A percentile compares a stretch with the other conserved stretches of the same genome.
Conservation (phyloP, 2,888 invertebrate species). For the Morpho helenor region DNA sequence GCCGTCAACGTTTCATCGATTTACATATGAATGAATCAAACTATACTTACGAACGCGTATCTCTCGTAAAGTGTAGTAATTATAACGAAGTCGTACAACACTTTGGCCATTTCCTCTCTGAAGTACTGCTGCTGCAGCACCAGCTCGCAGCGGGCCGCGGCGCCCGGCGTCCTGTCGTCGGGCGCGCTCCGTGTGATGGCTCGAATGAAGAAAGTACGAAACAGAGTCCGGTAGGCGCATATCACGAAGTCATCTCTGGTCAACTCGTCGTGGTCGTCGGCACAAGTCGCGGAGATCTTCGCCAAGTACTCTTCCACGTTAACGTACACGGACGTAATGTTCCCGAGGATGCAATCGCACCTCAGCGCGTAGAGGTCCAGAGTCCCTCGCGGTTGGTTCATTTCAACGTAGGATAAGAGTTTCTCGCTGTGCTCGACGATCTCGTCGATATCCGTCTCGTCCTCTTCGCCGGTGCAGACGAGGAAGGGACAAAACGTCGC, state of each 20-base stretch:
- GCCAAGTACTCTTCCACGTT: slow-evolving; percentile 36
- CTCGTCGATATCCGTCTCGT: slow-evolving; percentile 20
- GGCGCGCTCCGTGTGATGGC: background rate
- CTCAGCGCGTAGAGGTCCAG: slow-evolving; percentile 37
- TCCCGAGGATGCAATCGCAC: slow-evolving; percentile 37
- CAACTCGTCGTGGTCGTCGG: slow-evolving; percentile 28
- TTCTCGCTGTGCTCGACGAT: slow-evolving; percentile 26
- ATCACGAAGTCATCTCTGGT: slow-evolving; percentile 32
- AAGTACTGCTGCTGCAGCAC: slow-evolving; percentile 32
- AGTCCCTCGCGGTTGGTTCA: background rate
- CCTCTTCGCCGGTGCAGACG: background rate
- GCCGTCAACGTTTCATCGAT: background rate
- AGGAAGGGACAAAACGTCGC: slow-evolving; percentile 38
- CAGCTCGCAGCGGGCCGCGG: slow-evolving; percentile 13
- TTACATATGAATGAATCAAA: background rate
- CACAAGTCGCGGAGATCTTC: slow-evolving; percentile 29
- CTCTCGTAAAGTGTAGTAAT: slow-evolving; percentile 43
- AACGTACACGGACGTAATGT: slow-evolving; percentile 45
- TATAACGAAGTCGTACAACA: slow-evolving; percentile 41
- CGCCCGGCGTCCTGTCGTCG: slow-evolving; percentile 3
- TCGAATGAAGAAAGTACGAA: slow-evolving; percentile 39
- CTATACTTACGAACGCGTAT: slow-evolving; percentile 55
- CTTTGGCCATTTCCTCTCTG: slow-evolving; percentile 29
- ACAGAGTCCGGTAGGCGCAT: slow-evolving; percentile 34
- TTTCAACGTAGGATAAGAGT: slow-evolving; percentile 21